A percentile compares a stretch with the other conserved stretches of the same genome.
phyloP scores from a whole-genome alignment of 2,797 vertebrate genomes.

The Myoxocephalus aenaeus region DNA sequence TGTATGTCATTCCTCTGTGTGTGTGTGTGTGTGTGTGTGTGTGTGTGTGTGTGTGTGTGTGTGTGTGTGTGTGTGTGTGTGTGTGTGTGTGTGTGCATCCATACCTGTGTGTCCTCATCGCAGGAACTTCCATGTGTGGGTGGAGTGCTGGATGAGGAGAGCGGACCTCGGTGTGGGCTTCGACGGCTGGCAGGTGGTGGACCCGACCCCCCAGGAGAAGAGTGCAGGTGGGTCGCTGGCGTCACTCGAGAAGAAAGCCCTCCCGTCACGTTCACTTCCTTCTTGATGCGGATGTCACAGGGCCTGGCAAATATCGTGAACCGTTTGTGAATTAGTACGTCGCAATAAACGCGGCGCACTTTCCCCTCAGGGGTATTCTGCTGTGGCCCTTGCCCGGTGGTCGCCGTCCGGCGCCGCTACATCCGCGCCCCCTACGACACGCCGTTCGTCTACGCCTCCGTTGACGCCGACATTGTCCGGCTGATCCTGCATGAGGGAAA shows the following conservation, averaged over 20 bases:
- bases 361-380: constrained; percentile 79
- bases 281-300: background rate
- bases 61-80: background rate
- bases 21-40: background rate
- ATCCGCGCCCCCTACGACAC: constrained; percentile 80
- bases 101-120: constrained; percentile 2
- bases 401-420: constrained; percentile 79
- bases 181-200: constrained; percentile 91
- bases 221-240: constrained; percentile 82
- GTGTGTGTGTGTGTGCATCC: background rate
- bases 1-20: background rate
- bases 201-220: constrained; percentile 89
- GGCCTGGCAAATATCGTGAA: background rate
- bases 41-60: background rate
- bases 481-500: constrained; percentile 76
- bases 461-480: constrained; percentile 85
- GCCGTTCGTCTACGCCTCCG: constrained; percentile 85
- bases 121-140: constrained; percentile 93
- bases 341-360: background rate
- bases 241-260: background rate
- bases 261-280: background rate
- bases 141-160: constrained; percentile 91
- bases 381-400: constrained; percentile 87
- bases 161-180: constrained; percentile 84
- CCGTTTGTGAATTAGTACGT: too few species aligned